Conservation (phyloP, 1,140 invertebrate genomes). For the Drosophila nasuta region DNA sequence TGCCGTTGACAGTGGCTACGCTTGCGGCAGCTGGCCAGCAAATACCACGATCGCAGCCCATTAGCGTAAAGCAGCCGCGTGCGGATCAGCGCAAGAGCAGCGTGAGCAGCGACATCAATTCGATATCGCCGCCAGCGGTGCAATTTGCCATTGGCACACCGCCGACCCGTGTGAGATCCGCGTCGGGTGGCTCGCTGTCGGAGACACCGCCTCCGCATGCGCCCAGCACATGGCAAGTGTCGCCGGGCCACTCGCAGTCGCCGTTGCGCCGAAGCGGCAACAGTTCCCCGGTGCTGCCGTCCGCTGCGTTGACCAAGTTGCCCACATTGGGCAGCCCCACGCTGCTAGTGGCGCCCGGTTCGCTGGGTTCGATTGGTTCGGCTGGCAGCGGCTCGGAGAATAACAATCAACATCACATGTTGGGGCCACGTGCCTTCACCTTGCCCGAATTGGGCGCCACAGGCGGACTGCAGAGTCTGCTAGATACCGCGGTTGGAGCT, state of each 20-base stretch:
- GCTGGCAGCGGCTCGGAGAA: conserved; percentile 80
- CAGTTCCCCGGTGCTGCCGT: conserved; percentile 89
- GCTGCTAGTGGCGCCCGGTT: conserved; percentile 85
- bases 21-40: conserved; percentile 73
- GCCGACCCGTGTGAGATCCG: conserved; percentile 88
- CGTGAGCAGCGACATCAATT: conserved; percentile 91
- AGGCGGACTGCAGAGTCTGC: conserved; percentile 87
- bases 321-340: conserved; percentile 86
- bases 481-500: conserved; percentile 84
- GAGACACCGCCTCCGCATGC: conserved; percentile 90
- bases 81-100: conserved; percentile 88
- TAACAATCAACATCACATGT: conserved; percentile 87
- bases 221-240: conserved; percentile 92
- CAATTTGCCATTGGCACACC: conserved; percentile 97
- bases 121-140: conserved; percentile 94
- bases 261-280: conserved; percentile 90
- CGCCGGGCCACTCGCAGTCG: conserved; percentile 87
- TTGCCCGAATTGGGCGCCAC: conserved; percentile 91
- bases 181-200: conserved; percentile 88
- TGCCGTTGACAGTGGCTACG: conserved; percentile 63
- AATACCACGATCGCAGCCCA: conserved; percentile 93
- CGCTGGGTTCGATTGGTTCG: conserved; percentile 85
- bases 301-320: conserved; percentile 87
- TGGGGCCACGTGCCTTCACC: conserved; percentile 90
- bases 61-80: conserved; percentile 89